Evolutionary conservation across 2,888 invertebrate genomes (phyloP), one percentile per base, ranked within the genome.

Genomic region (Drosophila anomelani): DNA sequence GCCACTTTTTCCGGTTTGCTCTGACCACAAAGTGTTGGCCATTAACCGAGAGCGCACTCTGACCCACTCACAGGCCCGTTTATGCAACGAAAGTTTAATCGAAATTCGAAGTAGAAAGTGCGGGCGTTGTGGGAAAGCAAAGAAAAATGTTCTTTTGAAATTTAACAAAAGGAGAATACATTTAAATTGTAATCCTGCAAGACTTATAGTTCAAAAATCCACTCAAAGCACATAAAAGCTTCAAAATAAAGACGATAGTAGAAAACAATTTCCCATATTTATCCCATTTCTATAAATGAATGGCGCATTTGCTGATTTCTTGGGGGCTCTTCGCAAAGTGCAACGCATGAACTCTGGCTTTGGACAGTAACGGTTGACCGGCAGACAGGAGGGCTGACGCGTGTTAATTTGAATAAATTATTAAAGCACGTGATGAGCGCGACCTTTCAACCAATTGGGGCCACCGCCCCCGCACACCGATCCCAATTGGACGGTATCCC

Each of bases 321-420:
- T 13, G 17, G 10, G 2, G 5, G 4, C 9, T 34, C 12, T 54
- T 53, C 17, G 54, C 26, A 8, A 26, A 5, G 1, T 29, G 41
- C 60, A 12, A 13, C 60, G 60, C 60, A 61, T 61, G 34, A 61
- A 61, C 60, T n/a, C 34, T 1, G 13, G 13, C 43, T 4, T 3
- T 51, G 32, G 67, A 49, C 51, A 47, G 32, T 4, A 12, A 38
- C 7, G 44, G 15, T 32, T 26, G 53, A 15, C 57, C 47, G 66
- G 62, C 68, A 32, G 80, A 17, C 66, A 29, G 68, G 66, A 74
- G 53, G 61, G 47, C 64, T 71, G 64, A 64, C 54, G 89, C 77
- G 88, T 90, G 91, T 90, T 91, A 91, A 90, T 91, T 91, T 91
- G 87, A 91, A 90, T 91, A 91, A 88, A 89, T 88, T 89, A 90